Percentiles rank a stretch among this genome's conserved stretches.
phyloP scores from a whole-genome alignment of 92 coral and sea anemone genomes.

The Montipora capitata region DNA sequence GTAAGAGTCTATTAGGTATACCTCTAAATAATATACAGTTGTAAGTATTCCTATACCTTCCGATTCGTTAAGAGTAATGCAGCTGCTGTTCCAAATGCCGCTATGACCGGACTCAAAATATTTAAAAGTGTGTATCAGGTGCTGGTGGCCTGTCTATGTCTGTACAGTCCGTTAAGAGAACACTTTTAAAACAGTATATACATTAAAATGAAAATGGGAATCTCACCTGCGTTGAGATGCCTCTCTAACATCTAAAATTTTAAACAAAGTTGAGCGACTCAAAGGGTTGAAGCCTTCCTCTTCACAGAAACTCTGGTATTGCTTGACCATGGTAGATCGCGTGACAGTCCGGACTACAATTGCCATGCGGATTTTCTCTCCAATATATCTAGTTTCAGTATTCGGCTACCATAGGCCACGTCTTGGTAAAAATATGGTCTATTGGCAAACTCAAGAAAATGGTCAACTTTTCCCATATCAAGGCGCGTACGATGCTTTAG shows the following conservation, averaged over 20 bases:
- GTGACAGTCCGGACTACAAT: conserved; percentile 60
- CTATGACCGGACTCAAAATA: background rate
- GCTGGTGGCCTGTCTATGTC: background rate
- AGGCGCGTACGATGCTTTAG: conserved; percentile 39
- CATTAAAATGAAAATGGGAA: background rate
- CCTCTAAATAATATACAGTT: no score
- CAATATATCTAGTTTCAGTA: conserved; percentile 56
- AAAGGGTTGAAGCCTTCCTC: background rate
- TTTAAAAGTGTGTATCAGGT: background rate
- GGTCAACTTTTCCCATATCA: conserved; percentile 52
- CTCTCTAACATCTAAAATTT: conserved; percentile 10
- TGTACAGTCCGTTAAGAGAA: background rate
- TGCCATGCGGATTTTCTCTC: conserved; percentile 66
- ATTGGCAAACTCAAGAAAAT: conserved; percentile 65
- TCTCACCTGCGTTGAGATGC: conserved; percentile 1
- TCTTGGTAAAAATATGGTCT: conserved; percentile 70
- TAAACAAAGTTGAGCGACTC: conserved; percentile 5
- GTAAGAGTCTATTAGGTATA: no score
- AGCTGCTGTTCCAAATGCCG: background rate
- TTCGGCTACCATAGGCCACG: conserved; percentile 64
- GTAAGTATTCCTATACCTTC: background rate
- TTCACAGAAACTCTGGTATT: conserved; percentile 2
- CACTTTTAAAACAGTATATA: background rate
- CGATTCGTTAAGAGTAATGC: background rate
- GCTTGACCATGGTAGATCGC: background rate